phyloP scores from a whole-genome alignment of 2,888 invertebrate species.

The Physocephala rufipes region DNA sequence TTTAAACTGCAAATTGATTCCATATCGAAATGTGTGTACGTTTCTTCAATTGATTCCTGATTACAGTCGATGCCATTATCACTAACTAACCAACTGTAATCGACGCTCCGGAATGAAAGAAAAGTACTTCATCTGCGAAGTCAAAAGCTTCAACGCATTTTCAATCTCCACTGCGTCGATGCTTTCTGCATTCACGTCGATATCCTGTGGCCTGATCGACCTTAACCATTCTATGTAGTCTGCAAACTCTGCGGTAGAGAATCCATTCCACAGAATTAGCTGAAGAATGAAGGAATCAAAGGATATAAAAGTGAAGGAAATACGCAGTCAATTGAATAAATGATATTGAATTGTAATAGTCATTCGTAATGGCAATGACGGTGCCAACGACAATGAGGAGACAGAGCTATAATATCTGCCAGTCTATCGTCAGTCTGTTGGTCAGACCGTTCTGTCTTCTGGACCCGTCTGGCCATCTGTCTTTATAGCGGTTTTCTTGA shows the following conservation, averaged over 20 bases:
- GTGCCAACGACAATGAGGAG: not conserved
- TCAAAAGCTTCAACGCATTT: no score
- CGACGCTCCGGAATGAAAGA: no score
- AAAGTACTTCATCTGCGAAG: no score
- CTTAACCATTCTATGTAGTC: not conserved
- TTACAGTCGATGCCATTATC: no score
- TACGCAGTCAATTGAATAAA: slow-evolving; percentile 36
- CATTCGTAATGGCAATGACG: no score
- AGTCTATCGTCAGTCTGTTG: not conserved
- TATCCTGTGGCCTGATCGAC: not conserved
- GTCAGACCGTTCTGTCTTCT: not conserved
- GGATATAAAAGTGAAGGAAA: slow-evolving; percentile 18
- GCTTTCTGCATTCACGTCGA: no score
- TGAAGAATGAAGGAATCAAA: slow-evolving; percentile 10
- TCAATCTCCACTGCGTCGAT: no score
- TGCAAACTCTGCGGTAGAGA: not conserved
- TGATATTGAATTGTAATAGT: no score
- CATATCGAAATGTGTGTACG: no score
- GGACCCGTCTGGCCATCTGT: not conserved
- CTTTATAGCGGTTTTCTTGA: not conserved
- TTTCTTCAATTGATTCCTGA: no score
- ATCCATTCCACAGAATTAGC: not conserved
- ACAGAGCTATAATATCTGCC: not conserved
- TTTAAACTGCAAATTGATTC: no score
- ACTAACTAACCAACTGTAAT: no score